Evolutionary conservation across 2,888 invertebrate genomes (phyloP), one percentile per base, ranked within the genome.

Genomic region (Brachyopa scutellaris): DNA sequence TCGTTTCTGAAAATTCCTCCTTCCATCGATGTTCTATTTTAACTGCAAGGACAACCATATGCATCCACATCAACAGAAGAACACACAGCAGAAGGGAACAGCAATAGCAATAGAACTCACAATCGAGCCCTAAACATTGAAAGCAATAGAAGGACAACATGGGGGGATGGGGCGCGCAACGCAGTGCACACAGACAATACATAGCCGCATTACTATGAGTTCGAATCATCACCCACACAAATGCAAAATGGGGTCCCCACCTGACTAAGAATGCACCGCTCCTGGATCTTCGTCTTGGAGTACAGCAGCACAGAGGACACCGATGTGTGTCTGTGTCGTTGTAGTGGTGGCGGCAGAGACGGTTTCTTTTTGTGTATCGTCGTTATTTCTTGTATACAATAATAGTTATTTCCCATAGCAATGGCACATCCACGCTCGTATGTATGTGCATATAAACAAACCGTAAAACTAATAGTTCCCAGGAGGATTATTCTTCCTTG

Each of bases 401-500:
- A 53, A 67, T 21, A 67, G 67, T 36, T 57, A 67, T 67, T 67
- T 67, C 67, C 67, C 38, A 64, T 31, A 29, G 17, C 49, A 38
- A 19, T 21, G 11, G n/a, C 31, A 33, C 5, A 1, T n/a, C n/a
- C n/a, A n/a, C n/a, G n/a, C n/a, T n/a, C n/a, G 9, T 53, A 19
- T 64, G 38, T 42, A 29, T 45, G 8, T 61, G 45, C 42, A 42
- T 45, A 61, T 19, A 45, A 29, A 33, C 55, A 55, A 55, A 55
- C 23, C 17, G 45, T 42, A 15, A 40, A 67, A 55, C 45, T 67
- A 55, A 55, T 47, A 67, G 67, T 49, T 57, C 36, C 36, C 53
- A 53, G 33, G 9, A 51, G 59, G 42, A 76, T 61, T 33, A 59
- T 59, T 59, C 67, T 61, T 69, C 61, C 59, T 67, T 67, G 33